These are phyloP conservation scores for Zelostemma sp. DNA, from an alignment of 1,140 invertebrate species.

Conservation along the genomic window DNA sequence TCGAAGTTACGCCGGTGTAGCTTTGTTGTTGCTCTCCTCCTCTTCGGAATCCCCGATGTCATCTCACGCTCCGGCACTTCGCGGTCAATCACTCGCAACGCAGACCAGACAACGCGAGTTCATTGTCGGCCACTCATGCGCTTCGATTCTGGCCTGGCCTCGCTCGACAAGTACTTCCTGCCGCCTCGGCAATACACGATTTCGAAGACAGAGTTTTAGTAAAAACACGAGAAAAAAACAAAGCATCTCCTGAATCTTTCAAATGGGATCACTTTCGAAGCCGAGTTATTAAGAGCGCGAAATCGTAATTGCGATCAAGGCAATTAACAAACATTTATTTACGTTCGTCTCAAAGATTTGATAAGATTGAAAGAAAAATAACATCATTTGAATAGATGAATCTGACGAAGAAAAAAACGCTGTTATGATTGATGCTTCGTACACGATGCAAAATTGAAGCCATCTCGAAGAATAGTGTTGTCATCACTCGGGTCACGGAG, in stretches of 20 bases:
- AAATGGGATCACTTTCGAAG: no score
- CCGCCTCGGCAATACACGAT: neutral
- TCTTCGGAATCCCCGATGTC: conserved; percentile 47
- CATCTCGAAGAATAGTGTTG: conserved; percentile 44
- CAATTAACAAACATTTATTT: conserved; percentile 1
- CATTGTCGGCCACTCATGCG: conserved; percentile 29
- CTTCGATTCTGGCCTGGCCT: conserved; percentile 1
- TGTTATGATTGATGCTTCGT: neutral
- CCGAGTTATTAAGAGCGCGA: neutral
- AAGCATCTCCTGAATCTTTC: no score
- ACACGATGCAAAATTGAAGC: conserved; percentile 34
- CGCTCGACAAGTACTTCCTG: conserved; percentile 9
- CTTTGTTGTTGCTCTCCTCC: conserved; percentile 50
- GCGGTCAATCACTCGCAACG: conserved; percentile 55
- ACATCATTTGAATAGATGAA: neutral
- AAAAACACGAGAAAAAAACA: neutral
- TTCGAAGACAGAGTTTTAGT: conserved; percentile 1
- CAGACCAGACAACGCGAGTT: conserved; percentile 42
- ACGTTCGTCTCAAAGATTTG: neutral
- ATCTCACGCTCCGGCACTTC: conserved; percentile 61
- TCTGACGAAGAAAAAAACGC: neutral
- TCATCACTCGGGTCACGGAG: conserved; percentile 46
- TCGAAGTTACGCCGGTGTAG: conserved; percentile 38
- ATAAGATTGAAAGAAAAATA: neutral
- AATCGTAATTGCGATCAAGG: neutral